A percentile compares a stretch with the other conserved stretches of the same genome.
Conservation (phyloP, 1,140 invertebrate species). For the Anthonomus grandis region DNA sequence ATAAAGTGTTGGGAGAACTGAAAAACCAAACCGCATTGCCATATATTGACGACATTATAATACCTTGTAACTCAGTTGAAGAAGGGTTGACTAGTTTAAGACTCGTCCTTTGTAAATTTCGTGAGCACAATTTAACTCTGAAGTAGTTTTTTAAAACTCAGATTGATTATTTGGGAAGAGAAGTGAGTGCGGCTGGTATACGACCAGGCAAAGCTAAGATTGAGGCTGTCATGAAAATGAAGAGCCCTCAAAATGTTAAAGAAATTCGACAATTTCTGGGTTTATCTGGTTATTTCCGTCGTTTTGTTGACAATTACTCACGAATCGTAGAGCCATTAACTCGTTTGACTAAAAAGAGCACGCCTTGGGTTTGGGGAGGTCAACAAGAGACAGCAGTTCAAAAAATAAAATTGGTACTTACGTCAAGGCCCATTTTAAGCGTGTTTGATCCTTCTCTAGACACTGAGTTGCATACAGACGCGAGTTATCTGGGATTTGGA, state of each 20-base stretch:
- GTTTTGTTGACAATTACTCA: background rate
- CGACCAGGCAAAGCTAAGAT: too few species aligned
- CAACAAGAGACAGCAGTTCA: background rate
- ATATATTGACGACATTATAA: background rate
- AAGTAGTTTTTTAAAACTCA: too few species aligned
- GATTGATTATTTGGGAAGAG: too few species aligned
- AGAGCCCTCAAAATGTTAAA: too few species aligned
- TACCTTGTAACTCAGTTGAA: too few species aligned
- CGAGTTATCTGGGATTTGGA: background rate
- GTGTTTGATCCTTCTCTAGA: background rate
- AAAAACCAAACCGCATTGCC: background rate
- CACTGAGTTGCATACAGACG: background rate
- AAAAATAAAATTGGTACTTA: background rate
- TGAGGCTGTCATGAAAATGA: too few species aligned
- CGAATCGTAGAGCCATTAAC: background rate
- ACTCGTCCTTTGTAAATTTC: too few species aligned
- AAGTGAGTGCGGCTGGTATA: too few species aligned
- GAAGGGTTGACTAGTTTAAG: background rate
- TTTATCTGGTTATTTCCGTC: too few species aligned
- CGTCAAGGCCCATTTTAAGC: background rate
- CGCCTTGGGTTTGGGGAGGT: background rate
- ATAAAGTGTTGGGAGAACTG: too few species aligned
- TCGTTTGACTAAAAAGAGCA: background rate
- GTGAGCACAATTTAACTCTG: background rate
- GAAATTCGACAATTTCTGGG: too few species aligned